phyloP scores from a whole-genome alignment of 1,140 invertebrate genomes.

The Drosophila lowei region DNA sequence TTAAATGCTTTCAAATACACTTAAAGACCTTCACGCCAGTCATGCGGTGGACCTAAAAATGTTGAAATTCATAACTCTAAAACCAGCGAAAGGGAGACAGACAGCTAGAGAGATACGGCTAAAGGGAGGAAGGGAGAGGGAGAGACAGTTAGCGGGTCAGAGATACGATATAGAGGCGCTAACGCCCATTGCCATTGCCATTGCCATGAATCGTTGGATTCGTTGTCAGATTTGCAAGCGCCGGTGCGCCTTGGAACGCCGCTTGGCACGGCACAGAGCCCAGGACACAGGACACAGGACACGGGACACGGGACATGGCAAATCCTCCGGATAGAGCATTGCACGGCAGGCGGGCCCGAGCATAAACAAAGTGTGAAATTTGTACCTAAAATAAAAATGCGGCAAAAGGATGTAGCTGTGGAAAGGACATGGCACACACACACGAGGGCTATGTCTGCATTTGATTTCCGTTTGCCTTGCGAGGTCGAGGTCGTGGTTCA shows the following conservation, averaged over 20 bases:
- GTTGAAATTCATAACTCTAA: conserved; percentile 32
- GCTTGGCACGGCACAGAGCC: too few relatives aligned
- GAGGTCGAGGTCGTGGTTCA: conserved; percentile 34
- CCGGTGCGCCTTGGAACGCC: conserved; percentile 31
- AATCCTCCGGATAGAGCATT: conserved; percentile 7
- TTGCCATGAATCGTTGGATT: conserved; percentile 12
- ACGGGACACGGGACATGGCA: conserved; percentile 3
- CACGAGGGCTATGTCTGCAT: conserved; percentile 60
- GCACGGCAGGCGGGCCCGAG: conserved; percentile 56
- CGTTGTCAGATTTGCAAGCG: conserved; percentile 24
- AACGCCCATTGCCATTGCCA: conserved; percentile 28
- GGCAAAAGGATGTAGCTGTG: conserved; percentile 43
- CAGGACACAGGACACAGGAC: conserved; percentile 21
- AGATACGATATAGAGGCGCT: conserved; percentile 20
- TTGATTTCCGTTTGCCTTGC: conserved; percentile 70
- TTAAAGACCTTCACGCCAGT: conserved; percentile 18
- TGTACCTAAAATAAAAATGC: conserved; percentile 79
- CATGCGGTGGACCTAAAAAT: conserved; percentile 27
- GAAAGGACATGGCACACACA: conserved; percentile 33
- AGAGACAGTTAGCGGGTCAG: background rate
- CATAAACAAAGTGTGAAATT: conserved; percentile 79
- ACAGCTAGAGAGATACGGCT: background rate
- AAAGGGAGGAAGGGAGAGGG: background rate
- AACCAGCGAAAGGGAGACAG: background rate
- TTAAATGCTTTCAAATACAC: conserved; percentile 16